A percentile compares a stretch with the other conserved stretches of the same genome.
Conservation (phyloP, 2,888 invertebrate genomes). For the Aricia artaxerxes region DNA sequence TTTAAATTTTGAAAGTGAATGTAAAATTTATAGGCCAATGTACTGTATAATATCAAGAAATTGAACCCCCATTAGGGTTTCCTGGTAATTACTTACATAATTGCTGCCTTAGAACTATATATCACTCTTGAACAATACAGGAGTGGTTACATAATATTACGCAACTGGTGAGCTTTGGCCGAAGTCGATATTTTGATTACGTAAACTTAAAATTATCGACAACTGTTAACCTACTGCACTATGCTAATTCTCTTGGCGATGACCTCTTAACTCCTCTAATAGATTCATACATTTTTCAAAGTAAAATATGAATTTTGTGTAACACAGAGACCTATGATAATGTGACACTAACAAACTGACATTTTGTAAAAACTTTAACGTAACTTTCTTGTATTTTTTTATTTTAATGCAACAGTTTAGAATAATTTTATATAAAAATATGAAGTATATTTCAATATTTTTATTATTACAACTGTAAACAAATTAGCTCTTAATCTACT, state of each 20-base stretch:
- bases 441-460: neutral
- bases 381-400: neutral
- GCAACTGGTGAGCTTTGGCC: slow-evolving; percentile 25
- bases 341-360: neutral
- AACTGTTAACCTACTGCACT: slow-evolving; percentile 20
- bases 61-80: neutral
- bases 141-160: slow-evolving; percentile 20
- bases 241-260: slow-evolving; percentile 9
- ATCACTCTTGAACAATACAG: slow-evolving; percentile 20
- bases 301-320: neutral
- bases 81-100: slow-evolving; percentile 24
- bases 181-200: slow-evolving; percentile 23
- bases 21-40: slow-evolving; percentile 7
- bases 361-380: neutral
- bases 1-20: slow-evolving; percentile 12
- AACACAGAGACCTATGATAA: neutral
- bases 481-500: neutral
- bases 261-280: slow-evolving; percentile 13
- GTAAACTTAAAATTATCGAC: slow-evolving; percentile 22
- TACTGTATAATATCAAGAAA: slow-evolving; percentile 7
- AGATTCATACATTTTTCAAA: neutral
- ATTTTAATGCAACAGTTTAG: neutral
- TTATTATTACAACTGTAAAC: neutral
- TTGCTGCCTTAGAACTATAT: slow-evolving; percentile 16
- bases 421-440: neutral